Evolutionary conservation across 2,888 invertebrate species (phyloP), one percentile per base, ranked within the genome.

Genomic region (Brenthis ino): DNA sequence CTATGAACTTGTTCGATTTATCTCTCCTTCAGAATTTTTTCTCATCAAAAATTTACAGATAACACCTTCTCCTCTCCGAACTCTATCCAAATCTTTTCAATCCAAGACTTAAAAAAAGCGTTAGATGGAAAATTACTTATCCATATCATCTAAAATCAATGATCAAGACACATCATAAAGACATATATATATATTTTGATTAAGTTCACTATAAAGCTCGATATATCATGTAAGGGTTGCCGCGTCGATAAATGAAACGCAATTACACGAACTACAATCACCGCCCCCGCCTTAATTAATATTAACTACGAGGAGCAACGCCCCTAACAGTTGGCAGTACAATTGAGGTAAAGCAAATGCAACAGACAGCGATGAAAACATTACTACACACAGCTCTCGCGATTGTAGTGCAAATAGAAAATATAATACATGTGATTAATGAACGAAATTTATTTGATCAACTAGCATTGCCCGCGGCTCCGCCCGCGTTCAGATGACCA

Each of bases 321-420:
- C 90, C 88, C 86, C 84, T 76, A 77, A 80, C 83, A 82, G 82
- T 82, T 79, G 83, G 80, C 74, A 80, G 76, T 77, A 83, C 84
- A 83, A 81, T 82, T 84, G 81, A 85, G 84, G 86, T 86, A 83
- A 86, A 81, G 83, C 74, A 74, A 76, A 82, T 89, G 88, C 87
- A 88, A 83, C 85, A 85, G 85, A 86, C 89, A 85, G 80, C 84
- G 81, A 80, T 81, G 86, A 86, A 89, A 89, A 89, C 86, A 89
- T 82, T 28, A 83, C n/a, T 76, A 80, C 80, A 81, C 75, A 90
- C 81, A 67, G 83, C 24, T 50, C 24, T 63, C 4, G 3, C 54
- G 67, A 54, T 28, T 20, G n/a, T 53, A 5, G 33, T 57, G 57
- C 63, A 28, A 67, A 48, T 43, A 11, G 37, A 43, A 43, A 43